Conservation (phyloP, 2,113 vertebrate species). For the Reinhardtius hippoglossoides region DNA sequence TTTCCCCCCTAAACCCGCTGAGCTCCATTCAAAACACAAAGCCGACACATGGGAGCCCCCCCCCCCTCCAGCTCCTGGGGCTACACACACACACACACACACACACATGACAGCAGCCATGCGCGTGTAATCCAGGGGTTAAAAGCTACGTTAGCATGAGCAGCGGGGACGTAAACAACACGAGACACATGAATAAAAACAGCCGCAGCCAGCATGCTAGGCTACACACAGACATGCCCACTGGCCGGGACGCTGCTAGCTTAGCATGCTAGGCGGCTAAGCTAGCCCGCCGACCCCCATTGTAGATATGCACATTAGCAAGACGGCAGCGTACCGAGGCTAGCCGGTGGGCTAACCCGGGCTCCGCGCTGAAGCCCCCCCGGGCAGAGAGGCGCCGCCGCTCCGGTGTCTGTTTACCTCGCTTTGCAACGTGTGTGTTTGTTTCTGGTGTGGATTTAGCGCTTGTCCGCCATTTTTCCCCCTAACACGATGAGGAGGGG, state of each 20-base stretch:
- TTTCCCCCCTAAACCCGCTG: neutral
- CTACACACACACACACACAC: conserved; percentile 18
- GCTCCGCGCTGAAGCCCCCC: conserved; percentile 10
- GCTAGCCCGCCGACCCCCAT: conserved; percentile 45
- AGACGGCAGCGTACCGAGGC: conserved; percentile 23
- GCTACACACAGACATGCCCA: conserved; percentile 58
- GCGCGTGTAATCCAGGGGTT: neutral
- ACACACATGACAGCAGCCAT: conserved; percentile 20
- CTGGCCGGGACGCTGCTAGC: conserved; percentile 5
- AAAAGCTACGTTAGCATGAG: neutral
- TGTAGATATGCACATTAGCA: conserved; percentile 62
- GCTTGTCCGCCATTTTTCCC: conserved; percentile 83
- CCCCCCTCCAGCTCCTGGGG: neutral
- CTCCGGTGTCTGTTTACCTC: conserved; percentile 75
- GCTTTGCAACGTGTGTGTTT: conserved; percentile 75
- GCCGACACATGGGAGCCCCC: conserved; percentile 57
- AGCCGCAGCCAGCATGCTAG: conserved; percentile 44
- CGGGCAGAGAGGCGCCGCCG: neutral
- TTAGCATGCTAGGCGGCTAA: conserved; percentile 51
- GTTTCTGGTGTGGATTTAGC: conserved; percentile 80
- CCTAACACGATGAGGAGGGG: conserved; percentile 59
- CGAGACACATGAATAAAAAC: neutral
- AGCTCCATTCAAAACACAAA: conserved; percentile 75
- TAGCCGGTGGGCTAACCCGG: neutral
- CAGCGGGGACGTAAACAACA: neutral